Conservation (phyloP, 2,113 vertebrate species). For the Vanacampus margaritifer region DNA sequence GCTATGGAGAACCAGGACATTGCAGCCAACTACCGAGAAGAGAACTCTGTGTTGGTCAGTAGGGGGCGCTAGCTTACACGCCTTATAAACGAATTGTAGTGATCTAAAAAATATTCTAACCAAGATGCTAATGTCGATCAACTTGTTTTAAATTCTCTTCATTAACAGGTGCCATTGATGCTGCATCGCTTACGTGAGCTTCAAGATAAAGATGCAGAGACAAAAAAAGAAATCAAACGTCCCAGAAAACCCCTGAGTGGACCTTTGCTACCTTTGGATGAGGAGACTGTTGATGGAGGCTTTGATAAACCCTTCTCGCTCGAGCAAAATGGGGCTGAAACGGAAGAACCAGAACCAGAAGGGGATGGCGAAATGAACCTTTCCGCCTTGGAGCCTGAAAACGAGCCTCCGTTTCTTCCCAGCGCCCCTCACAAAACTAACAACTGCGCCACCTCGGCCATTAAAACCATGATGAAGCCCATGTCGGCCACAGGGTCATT, state of each 20-base stretch:
- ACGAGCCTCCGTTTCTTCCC: conserved; percentile 82
- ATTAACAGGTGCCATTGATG: conserved; percentile 88
- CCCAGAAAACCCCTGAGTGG: conserved; percentile 81
- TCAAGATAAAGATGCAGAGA: conserved; percentile 84
- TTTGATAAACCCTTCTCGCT: conserved; percentile 76
- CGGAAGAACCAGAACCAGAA: conserved; percentile 30
- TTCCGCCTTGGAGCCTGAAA: conserved; percentile 68
- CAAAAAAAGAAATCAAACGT: conserved; percentile 83
- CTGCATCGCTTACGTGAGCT: conserved; percentile 88
- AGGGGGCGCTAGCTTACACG: too few relatives aligned
- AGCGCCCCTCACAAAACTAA: conserved; percentile 80
- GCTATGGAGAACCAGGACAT: conserved; percentile 99
- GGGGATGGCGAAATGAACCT: conserved; percentile 41
- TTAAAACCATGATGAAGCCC: conserved; percentile 77
- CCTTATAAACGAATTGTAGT: too few relatives aligned
- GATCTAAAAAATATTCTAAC: neutral
- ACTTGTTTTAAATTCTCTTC: conserved; percentile 17
- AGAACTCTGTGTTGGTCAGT: conserved; percentile 92
- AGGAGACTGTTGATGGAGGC: conserved; percentile 92
- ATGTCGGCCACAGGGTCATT: conserved; percentile 63
- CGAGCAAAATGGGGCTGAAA: conserved; percentile 55
- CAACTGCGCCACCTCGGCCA: conserved; percentile 77
- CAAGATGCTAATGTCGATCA: neutral
- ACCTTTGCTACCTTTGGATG: conserved; percentile 86
- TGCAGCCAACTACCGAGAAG: conserved; percentile 96